phyloP scores from a whole-genome alignment of 2,113 vertebrate genomes.

The Grus americana region DNA sequence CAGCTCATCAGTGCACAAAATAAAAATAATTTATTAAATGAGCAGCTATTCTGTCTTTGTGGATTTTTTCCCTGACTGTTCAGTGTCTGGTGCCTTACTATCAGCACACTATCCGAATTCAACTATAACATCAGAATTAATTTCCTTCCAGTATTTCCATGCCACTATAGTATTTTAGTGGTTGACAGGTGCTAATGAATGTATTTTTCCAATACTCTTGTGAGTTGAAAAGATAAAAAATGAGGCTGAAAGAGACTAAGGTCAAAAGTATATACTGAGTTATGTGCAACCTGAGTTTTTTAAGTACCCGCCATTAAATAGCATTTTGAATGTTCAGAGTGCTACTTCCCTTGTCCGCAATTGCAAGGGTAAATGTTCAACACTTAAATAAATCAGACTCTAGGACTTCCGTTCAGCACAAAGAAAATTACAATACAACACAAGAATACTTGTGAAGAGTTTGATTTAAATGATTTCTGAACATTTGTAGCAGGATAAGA shows the following conservation, averaged over 20 bases:
- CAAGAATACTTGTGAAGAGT: background rate
- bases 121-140: background rate
- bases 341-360: conserved; percentile 1
- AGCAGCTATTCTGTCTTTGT: background rate
- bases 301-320: conserved; percentile 14
- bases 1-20: background rate
- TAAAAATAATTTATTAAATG: background rate
- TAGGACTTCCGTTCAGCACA: background rate
- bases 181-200: background rate
- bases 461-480: conserved; percentile 6
- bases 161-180: background rate
- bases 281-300: background rate
- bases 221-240: background rate
- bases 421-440: conserved; percentile 1
- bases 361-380: background rate
- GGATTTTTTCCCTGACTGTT: background rate
- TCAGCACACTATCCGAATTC: background rate
- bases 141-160: background rate
- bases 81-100: background rate
- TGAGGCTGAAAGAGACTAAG: background rate
- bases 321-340: background rate
- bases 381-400: background rate
- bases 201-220: background rate
- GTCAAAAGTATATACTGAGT: background rate
- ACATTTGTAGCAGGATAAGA: background rate